These are phyloP conservation scores for Saturnia japonica DNA, from an alignment of 2,888 invertebrate genomes.

Conservation along the genomic window DNA sequence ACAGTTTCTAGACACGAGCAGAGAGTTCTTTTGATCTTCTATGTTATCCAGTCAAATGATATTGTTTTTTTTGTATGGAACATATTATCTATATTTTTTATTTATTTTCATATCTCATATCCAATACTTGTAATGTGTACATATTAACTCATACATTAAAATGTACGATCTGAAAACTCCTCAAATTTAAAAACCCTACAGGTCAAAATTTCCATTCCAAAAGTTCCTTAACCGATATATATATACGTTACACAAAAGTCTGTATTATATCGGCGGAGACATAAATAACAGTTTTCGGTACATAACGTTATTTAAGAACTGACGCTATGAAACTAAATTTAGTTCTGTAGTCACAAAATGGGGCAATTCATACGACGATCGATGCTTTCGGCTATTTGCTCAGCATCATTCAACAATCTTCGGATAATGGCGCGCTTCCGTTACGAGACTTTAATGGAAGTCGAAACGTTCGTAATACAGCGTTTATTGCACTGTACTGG, in stretches of 20 bases:
- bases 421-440: constrained; percentile 18
- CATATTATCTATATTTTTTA: too few relatives aligned
- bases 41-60: too few relatives aligned
- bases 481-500: constrained; percentile 5
- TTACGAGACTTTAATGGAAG: constrained; percentile 20
- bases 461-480: constrained; percentile 5
- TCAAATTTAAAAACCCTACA: too few relatives aligned
- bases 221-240: too few relatives aligned
- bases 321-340: neutral
- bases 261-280: neutral
- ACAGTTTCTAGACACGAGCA: too few relatives aligned
- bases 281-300: neutral
- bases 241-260: neutral
- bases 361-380: neutral
- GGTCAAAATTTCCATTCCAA: too few relatives aligned
- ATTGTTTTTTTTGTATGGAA: too few relatives aligned
- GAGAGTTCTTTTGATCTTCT: too few relatives aligned
- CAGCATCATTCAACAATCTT: constrained; percentile 15
- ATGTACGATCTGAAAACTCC: neutral
- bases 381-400: constrained; percentile 12
- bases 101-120: too few relatives aligned
- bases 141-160: too few relatives aligned
- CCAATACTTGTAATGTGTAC: too few relatives aligned
- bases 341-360: neutral
- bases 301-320: neutral